Evolutionary conservation across 2,888 invertebrate genomes (phyloP), one percentile per base, ranked within the genome.

Genomic region (Labia minor): DNA sequence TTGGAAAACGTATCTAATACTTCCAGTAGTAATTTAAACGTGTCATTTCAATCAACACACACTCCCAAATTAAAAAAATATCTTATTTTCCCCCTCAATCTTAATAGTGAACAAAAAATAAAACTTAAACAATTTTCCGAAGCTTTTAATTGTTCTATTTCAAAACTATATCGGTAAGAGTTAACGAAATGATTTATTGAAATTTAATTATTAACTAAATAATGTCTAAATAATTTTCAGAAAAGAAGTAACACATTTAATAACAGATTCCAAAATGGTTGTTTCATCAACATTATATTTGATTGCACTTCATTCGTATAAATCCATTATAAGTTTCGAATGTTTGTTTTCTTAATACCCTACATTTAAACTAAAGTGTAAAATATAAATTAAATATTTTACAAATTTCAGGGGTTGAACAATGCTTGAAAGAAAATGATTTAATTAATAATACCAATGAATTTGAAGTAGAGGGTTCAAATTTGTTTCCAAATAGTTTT

Each of bases 401-500:
- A 26, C 3, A 26, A 26, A 37, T 71, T 70, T n/a, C 72, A 82
- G 82, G 82, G 80, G 73, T 82, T 37, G 72, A 75, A 18, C 71
- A 77, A n/a, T 77, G 79, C 66, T 67, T 77, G 62, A 75, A 78
- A 65, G 78, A 81, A 64, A 75, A 79, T 0, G 76, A 76, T 67
- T 73, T 81, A 8, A 79, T 83, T 65, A 77, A 49, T 3, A 14
- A 79, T 61, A 82, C 85, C 62, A 79, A 80, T 65, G 73, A 78
- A 0, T 85, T 84, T 73, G 86, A 87, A 78, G 79, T 87, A 0
- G 75, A 74, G 4, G 85, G 85, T 0, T 75, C 81, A 0, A 79
- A 78, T 0, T 76, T 76, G 19, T 75, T 75, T 1, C 79, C 81
- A 19, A 74, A 77, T 63, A 79, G 81, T 0, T 79, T 79, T 0